These are phyloP conservation scores for Leuctra nigra DNA, from an alignment of 2,888 invertebrate genomes.

Conservation along the genomic window DNA sequence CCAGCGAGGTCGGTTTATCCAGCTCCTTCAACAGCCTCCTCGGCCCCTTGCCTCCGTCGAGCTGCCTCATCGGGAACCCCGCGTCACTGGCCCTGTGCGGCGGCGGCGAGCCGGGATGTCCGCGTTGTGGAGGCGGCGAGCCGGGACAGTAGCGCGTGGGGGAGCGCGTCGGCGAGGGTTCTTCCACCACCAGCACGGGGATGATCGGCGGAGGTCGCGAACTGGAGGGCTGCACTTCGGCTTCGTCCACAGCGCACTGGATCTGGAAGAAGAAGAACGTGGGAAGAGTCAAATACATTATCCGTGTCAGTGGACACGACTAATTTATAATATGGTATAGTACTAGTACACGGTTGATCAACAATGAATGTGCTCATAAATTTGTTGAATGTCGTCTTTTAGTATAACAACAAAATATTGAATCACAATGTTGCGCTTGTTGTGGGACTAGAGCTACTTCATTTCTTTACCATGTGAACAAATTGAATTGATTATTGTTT, in stretches of 20 bases:
- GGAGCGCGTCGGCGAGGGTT: conserved; percentile 61
- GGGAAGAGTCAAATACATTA: too few species aligned
- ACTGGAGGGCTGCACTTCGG: conserved; percentile 24
- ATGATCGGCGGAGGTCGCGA: conserved; percentile 44
- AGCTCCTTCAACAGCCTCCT: conserved; percentile 53
- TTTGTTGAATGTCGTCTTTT: too few species aligned
- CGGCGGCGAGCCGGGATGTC: conserved; percentile 34
- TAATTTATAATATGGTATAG: too few species aligned
- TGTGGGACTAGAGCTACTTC: too few species aligned
- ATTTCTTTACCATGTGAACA: too few species aligned
- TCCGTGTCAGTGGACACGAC: too few species aligned
- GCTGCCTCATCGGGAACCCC: neutral
- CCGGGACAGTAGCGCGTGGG: conserved; percentile 39
- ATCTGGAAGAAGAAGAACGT: too few species aligned
- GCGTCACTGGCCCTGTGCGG: conserved; percentile 34
- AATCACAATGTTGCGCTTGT: too few species aligned
- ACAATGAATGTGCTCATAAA: too few species aligned
- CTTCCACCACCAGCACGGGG: conserved; percentile 58
- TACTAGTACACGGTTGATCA: too few species aligned
- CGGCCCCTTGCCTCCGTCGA: neutral
- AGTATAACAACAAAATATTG: too few species aligned
- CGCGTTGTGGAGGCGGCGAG: conserved; percentile 50
- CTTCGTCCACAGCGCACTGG: conserved; percentile 9
- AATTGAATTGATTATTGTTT: too few species aligned
- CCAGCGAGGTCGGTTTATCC: conserved; percentile 55